Percentiles rank a stretch among this genome's conserved stretches.
Conservation (phyloP, 2,888 invertebrate genomes). For the Timandra comae region DNA sequence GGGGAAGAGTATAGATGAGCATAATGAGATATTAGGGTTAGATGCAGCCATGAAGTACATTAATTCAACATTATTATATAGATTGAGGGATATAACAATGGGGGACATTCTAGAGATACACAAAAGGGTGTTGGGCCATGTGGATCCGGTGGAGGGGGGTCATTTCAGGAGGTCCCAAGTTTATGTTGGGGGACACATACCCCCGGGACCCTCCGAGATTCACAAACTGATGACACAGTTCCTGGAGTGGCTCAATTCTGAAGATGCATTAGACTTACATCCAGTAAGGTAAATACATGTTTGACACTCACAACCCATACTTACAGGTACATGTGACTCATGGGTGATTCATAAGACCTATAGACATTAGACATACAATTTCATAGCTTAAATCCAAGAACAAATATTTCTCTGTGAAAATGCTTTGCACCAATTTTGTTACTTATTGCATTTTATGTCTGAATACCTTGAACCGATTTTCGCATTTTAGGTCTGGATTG, state of each 20-base stretch:
- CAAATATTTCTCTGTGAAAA: too few species aligned
- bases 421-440: too few species aligned
- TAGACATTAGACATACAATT: too few species aligned
- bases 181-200: conserved; percentile 96
- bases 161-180: conserved; percentile 92
- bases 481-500: too few species aligned
- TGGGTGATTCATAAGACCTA: too few species aligned
- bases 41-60: conserved; percentile 97
- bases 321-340: too few species aligned
- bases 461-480: too few species aligned
- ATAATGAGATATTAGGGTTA: conserved; percentile 96
- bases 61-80: conserved; percentile 85
- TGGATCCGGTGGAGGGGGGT: conserved; percentile 95
- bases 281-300: conserved; percentile 84
- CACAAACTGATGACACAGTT: conserved; percentile 90
- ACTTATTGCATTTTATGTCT: too few species aligned
- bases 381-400: too few species aligned
- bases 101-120: conserved; percentile 95
- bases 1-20: conserved; percentile 96
- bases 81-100: conserved; percentile 86
- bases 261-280: conserved; percentile 89
- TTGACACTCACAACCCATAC: too few species aligned
- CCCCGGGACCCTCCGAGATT: conserved; percentile 91
- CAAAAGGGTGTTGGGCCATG: conserved; percentile 93
- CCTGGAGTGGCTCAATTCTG: conserved; percentile 94